Evolutionary conservation across 2,888 invertebrate species (phyloP).

Genomic region (Scrobipalpa costella): DNA sequence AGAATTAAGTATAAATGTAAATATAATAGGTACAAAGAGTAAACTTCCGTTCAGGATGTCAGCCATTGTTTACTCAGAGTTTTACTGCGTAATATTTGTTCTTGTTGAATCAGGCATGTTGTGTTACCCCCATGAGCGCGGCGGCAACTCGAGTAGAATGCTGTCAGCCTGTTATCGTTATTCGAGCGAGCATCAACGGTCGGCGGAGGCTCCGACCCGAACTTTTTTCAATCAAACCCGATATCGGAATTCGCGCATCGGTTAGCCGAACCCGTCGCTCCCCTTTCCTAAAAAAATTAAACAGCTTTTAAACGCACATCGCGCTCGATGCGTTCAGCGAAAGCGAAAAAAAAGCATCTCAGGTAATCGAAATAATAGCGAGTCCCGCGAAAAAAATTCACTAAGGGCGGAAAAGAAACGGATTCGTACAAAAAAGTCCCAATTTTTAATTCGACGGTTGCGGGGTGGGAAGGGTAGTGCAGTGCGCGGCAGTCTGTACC

Average conservation of each 20-base stretch:
- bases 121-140: not conserved
- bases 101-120: not conserved
- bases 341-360: slow-evolving; percentile 70
- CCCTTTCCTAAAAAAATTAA: slow-evolving; percentile 77
- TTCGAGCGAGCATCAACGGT: slow-evolving; percentile 12
- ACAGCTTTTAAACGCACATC: slow-evolving; percentile 79
- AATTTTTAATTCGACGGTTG: slow-evolving; percentile 71
- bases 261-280: slow-evolving; percentile 69
- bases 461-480: slow-evolving; percentile 42
- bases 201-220: slow-evolving; percentile 43
- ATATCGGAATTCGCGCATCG: slow-evolving; percentile 78
- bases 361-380: slow-evolving; percentile 80
- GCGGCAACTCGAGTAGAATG: slow-evolving; percentile 16
- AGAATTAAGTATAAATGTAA: not conserved
- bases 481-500: slow-evolving; percentile 34
- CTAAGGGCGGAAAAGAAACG: slow-evolving; percentile 80
- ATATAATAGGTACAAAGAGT: not conserved
- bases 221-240: slow-evolving; percentile 64
- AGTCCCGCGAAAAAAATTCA: slow-evolving; percentile 77
- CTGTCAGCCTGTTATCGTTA: not conserved
- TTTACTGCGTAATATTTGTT: not conserved
- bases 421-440: slow-evolving; percentile 75
- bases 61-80: not conserved
- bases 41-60: not conserved
- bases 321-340: slow-evolving; percentile 63